A percentile compares a stretch with the other conserved stretches of the same genome.
phyloP scores from a whole-genome alignment of 2,113 vertebrate species.

The Rousettus leschenaultii region DNA sequence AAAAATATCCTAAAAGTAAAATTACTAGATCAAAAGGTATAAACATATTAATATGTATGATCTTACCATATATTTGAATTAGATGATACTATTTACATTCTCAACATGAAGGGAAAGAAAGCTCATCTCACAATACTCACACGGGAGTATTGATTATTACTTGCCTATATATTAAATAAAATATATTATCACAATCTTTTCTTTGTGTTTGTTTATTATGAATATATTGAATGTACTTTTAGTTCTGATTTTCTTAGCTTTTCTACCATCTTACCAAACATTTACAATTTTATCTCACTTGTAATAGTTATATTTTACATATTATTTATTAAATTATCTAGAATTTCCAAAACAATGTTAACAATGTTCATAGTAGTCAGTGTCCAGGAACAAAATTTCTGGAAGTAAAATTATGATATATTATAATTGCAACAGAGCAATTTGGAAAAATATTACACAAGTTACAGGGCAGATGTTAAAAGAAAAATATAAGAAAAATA shows the following conservation, averaged over 20 bases:
- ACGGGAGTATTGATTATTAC: neutral
- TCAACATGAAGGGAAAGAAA: neutral
- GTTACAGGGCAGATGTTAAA: neutral
- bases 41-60: neutral
- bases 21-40: neutral
- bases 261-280: neutral
- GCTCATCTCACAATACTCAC: neutral
- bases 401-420: neutral
- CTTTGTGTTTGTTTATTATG: slow-evolving; percentile 6
- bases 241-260: slow-evolving; percentile 20
- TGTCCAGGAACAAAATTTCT: neutral
- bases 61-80: slow-evolving; percentile 22
- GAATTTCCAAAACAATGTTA: neutral
- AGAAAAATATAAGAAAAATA: neutral
- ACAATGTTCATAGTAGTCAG: neutral
- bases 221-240: neutral
- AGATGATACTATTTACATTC: neutral
- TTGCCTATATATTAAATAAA: neutral
- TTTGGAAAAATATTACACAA: neutral
- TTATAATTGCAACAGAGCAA: neutral
- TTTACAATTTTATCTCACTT: slow-evolving; percentile 29
- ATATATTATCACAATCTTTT: neutral
- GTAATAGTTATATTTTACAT: neutral
- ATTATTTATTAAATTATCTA: neutral
- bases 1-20: slow-evolving; percentile 2